phyloP scores from a whole-genome alignment of 2,888 invertebrate genomes.

The Trissolcus brochymenae region DNA sequence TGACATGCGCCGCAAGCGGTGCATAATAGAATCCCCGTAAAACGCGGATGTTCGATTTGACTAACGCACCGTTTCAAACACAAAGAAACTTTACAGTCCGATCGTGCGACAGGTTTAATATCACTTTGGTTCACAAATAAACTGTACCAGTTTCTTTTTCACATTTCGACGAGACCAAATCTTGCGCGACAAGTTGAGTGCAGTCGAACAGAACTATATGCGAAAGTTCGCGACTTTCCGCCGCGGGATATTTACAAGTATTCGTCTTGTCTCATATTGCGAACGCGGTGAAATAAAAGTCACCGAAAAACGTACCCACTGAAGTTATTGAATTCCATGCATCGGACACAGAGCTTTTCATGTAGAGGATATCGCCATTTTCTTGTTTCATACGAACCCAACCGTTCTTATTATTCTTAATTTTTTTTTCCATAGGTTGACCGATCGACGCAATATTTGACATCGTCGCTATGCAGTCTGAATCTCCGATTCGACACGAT shows the following conservation, averaged over 20 bases:
- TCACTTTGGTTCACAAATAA: conserved; percentile 9
- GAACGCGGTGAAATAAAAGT: too few species aligned
- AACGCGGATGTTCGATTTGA: conserved; percentile 8
- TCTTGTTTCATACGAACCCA: too few species aligned
- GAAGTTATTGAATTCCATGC: too few species aligned
- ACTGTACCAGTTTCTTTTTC: conserved; percentile 11
- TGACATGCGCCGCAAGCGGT: not conserved
- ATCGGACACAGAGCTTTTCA: too few species aligned
- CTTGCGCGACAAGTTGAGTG: conserved; percentile 9
- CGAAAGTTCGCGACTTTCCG: conserved; percentile 23
- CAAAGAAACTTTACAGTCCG: conserved; percentile 13
- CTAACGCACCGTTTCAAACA: conserved; percentile 1
- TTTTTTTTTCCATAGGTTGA: conserved; percentile 20
- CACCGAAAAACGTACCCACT: too few species aligned
- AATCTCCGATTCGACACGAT: conserved; percentile 32
- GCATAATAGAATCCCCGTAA: conserved; percentile 3
- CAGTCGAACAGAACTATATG: not conserved
- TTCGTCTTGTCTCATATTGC: conserved; percentile 5
- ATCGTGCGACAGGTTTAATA: conserved; percentile 14
- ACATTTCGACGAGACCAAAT: conserved; percentile 15
- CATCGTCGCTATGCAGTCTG: conserved; percentile 26
- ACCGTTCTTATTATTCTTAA: too few species aligned
- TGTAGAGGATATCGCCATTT: too few species aligned
- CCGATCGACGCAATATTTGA: conserved; percentile 43
- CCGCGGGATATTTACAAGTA: conserved; percentile 33